phyloP scores from a whole-genome alignment of 2,797 vertebrate genomes.

The Eupleurogrammus muticus region DNA sequence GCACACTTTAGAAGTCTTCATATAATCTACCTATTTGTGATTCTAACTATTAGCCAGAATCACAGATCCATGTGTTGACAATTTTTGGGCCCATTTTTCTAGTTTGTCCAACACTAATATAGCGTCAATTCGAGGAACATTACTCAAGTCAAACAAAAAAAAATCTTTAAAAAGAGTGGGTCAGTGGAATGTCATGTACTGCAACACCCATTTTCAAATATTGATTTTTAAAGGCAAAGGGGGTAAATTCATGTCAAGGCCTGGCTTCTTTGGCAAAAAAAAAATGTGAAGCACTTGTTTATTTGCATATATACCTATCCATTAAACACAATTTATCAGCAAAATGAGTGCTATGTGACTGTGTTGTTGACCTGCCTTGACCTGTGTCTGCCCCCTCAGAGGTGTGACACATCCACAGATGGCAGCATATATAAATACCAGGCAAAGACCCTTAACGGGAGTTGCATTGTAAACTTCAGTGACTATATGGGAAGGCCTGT shows the following conservation, averaged over 20 bases:
- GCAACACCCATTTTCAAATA: constrained; percentile 1
- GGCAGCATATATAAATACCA: constrained; percentile 87
- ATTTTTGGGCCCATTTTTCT: not conserved
- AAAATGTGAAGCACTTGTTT: not conserved
- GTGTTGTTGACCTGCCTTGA: constrained; percentile 9
- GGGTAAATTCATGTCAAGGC: not conserved
- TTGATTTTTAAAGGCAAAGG: not conserved
- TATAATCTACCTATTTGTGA: too few species aligned
- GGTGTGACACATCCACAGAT: constrained; percentile 76
- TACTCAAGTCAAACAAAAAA: not conserved
- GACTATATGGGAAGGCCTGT: constrained; percentile 86
- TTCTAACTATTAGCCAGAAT: too few species aligned
- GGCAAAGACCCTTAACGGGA: constrained; percentile 83
- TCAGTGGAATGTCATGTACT: constrained; percentile 1
- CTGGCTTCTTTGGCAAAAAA: not conserved
- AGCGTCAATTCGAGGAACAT: not conserved
- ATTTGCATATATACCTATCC: not conserved
- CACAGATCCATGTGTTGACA: too few species aligned
- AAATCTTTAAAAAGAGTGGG: constrained; percentile 2
- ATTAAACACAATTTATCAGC: constrained; percentile 1
- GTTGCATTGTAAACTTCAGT: constrained; percentile 81
- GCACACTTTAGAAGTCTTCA: too few species aligned
- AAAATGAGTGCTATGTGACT: not conserved
- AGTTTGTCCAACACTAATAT: not conserved
- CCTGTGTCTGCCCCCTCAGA: constrained; percentile 56